A percentile compares a stretch with the other conserved stretches of the same genome.
These are phyloP conservation scores for Ricordea florida DNA, from an alignment of 92 coral and sea anemone genomes.

Conservation along the genomic window DNA sequence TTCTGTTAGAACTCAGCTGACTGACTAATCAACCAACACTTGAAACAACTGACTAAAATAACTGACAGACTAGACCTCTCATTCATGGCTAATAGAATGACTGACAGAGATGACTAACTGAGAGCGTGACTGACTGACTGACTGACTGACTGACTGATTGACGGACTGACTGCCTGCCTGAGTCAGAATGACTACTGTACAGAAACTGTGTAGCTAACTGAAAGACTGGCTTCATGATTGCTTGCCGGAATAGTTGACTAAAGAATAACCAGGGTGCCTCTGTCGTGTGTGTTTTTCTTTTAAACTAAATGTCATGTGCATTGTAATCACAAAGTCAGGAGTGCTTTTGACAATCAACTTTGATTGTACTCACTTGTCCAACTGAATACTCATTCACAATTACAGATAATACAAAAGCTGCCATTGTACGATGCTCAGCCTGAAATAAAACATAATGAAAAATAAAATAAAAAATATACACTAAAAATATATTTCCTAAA, in stretches of 20 bases:
- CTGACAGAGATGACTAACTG: not conserved
- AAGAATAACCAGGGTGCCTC: no score
- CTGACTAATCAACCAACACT: no score
- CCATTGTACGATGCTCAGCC: conserved; percentile 99
- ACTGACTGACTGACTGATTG: not conserved
- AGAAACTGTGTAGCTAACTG: no score
- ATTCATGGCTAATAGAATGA: no score
- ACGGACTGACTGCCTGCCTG: not conserved
- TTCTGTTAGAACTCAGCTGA: no score
- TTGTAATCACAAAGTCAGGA: no score
- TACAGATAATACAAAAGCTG: conserved; percentile 89
- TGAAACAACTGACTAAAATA: no score
- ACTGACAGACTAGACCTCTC: no score
- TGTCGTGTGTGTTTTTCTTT: no score
- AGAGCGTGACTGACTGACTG: not conserved
- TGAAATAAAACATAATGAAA: conserved; percentile 8
- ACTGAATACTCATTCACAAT: conserved; percentile 82
- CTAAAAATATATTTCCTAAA: not conserved
- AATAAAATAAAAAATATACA: not conserved
- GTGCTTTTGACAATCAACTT: not conserved
- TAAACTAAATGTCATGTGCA: no score
- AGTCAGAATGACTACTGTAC: not conserved
- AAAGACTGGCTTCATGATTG: no score
- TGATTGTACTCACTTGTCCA: conserved; percentile 78
- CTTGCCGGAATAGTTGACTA: no score